Conservation (phyloP, 2,113 vertebrate species). For the Chamaetylas fuelleborni region DNA sequence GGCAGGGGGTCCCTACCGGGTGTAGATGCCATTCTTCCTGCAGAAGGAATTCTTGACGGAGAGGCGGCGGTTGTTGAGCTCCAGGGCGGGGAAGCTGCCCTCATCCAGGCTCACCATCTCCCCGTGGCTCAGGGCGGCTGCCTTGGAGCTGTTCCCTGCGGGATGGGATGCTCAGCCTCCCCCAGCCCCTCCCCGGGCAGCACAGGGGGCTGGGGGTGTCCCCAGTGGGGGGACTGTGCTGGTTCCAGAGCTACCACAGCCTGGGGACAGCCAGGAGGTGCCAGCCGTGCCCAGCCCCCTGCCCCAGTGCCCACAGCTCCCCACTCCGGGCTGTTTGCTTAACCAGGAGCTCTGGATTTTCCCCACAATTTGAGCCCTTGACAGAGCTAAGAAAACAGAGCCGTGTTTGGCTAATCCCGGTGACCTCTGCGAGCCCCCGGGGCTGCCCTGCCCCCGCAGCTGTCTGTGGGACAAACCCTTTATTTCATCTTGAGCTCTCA, state of each 20-base stretch:
- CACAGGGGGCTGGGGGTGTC: background rate
- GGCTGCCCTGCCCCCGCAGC: background rate
- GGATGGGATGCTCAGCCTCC: background rate
- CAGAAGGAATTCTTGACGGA: constrained; percentile 98
- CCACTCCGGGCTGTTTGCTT: background rate
- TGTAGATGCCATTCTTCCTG: constrained; percentile 94
- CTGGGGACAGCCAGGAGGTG: background rate
- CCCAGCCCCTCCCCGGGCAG: background rate
- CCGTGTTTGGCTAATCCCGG: constrained; percentile 13
- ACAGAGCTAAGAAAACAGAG: constrained; percentile 57
- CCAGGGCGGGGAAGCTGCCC: constrained; percentile 91
- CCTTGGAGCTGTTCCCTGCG: constrained; percentile 87
- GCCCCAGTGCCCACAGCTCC: background rate
- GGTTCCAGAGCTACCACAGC: fast-evolving
- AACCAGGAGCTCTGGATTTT: constrained; percentile 35
- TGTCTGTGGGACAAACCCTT: background rate
- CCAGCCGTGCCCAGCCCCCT: background rate
- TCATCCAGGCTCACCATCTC: constrained; percentile 98
- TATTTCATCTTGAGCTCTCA: background rate
- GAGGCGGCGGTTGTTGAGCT: constrained; percentile 94
- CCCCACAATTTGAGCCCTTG: constrained; percentile 54
- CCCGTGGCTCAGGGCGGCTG: constrained; percentile 85
- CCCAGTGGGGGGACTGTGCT: background rate
- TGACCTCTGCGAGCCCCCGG: constrained; percentile 1
- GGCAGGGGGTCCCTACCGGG: constrained; percentile 74